phyloP scores from a whole-genome alignment of 2,888 invertebrate species.

The Baccha elongata region DNA sequence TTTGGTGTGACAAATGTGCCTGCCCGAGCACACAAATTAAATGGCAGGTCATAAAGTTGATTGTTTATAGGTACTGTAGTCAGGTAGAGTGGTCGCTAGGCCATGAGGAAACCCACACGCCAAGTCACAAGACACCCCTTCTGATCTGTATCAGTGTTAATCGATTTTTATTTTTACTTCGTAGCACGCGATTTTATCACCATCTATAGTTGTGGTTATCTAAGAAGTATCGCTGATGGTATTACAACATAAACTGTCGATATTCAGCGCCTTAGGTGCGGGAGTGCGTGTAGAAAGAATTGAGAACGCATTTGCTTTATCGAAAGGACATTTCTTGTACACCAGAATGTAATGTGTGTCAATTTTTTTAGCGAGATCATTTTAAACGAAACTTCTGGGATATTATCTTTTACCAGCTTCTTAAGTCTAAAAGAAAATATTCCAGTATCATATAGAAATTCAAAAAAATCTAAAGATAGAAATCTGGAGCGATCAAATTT shows the following conservation, averaged over 20 bases:
- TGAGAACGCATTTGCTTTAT: neutral
- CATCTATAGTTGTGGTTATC: slow-evolving; percentile 4
- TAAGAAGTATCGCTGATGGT: slow-evolving; percentile 24
- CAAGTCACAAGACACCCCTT: neutral
- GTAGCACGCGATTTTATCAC: slow-evolving; percentile 60
- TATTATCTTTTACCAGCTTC: too few species aligned
- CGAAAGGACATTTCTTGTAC: too few species aligned
- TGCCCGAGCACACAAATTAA: slow-evolving; percentile 54
- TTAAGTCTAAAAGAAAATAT: too few species aligned
- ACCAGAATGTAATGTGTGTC: too few species aligned
- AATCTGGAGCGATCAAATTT: too few species aligned
- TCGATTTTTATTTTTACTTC: slow-evolving; percentile 62
- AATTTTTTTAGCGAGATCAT: too few species aligned
- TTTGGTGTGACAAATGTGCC: slow-evolving; percentile 59
- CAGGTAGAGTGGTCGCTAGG: slow-evolving; percentile 13
- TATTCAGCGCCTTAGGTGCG: slow-evolving; percentile 42
- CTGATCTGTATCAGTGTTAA: slow-evolving; percentile 48
- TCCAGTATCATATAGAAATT: too few species aligned
- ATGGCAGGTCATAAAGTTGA: slow-evolving; percentile 50
- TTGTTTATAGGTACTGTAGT: slow-evolving; percentile 35
- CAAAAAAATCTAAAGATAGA: too few species aligned
- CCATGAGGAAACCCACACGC: slow-evolving; percentile 17
- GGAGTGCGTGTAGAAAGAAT: neutral
- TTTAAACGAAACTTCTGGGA: too few species aligned
- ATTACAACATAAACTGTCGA: slow-evolving; percentile 40